Conservation (phyloP, 2,113 vertebrate species). For the Xiphorhynchus elegans region DNA sequence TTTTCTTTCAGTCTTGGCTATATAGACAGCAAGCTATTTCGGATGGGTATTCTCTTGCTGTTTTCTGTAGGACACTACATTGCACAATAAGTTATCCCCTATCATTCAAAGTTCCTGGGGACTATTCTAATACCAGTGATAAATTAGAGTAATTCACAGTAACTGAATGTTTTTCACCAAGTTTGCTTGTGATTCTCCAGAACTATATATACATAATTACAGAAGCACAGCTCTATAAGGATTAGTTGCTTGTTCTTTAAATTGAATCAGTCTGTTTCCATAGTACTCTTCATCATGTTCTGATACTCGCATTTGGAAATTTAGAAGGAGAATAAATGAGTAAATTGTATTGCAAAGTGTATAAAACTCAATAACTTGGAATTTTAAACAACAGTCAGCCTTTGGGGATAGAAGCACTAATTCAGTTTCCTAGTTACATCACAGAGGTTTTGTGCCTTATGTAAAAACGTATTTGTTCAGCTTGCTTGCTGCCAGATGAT, state of each 20-base stretch:
- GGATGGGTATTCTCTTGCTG: background rate
- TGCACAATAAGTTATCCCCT: background rate
- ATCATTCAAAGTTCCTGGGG: background rate
- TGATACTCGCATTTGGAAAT: background rate
- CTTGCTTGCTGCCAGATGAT: constrained; percentile 16
- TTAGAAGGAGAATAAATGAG: background rate
- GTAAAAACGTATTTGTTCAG: constrained; percentile 18
- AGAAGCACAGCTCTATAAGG: background rate
- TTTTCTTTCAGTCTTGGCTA: background rate
- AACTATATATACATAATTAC: background rate
- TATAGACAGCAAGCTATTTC: background rate
- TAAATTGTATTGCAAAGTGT: background rate
- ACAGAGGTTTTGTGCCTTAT: background rate
- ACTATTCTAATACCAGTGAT: background rate
- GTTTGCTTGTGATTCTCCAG: constrained; percentile 3
- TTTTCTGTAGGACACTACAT: background rate
- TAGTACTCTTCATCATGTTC: background rate
- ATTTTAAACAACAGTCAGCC: background rate
- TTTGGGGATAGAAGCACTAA: background rate
- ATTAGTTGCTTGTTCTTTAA: constrained; percentile 15
- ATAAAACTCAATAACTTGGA: background rate
- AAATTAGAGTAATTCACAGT: background rate
- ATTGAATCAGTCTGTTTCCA: constrained; percentile 18
- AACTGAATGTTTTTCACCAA: background rate
- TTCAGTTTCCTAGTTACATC: background rate